Evolutionary conservation across 1,140 invertebrate species (phyloP), one percentile per base, ranked within the genome.

Genomic region (Campoletis sonorensis): DNA sequence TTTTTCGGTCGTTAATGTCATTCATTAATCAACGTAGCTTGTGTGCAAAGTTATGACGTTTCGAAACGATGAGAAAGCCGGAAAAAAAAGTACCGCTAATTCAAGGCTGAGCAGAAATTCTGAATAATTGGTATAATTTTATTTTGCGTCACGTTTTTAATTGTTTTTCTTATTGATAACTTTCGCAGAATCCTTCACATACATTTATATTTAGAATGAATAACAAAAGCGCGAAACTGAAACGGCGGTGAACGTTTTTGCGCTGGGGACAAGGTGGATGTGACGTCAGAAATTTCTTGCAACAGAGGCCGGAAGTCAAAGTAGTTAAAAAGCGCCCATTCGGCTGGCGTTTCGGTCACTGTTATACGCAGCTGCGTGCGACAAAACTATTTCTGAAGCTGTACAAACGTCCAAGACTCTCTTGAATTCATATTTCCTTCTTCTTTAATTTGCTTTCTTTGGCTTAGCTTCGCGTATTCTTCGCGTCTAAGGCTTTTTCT

Each of bases 261-360:
- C 15, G 16, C 58, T n/a, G 26, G 8, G 18, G 45, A 70, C 30
- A 83, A 73, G 54, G 73, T 26, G 79, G 27, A 80, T 82, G 67
- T 87, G 83, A 84, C 86, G 86, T 85, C 82, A 86, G 80, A 77
- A 79, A 72, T 77, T 86, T 83, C 61, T 64, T 23, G 61, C 27
- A 26, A 67, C 80, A 82, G 80, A 27, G 33, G 78, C 84, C 86
- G 87, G 87, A 88, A 87, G 87, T 88, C 80, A 79, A 79, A 83
- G 85, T 80, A 83, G 84, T 86, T 87, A 83, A 80, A 82, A 81
- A 82, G 70, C 67, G 75, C 72, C 23, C 11, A 75, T 30, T 72
- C 70, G 70, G 21, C 33, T 23, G 16, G 27, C 72, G 72, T 7
- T 30, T 49, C 23, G 72, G 26, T 75, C 72, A 58, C 49, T 54